Evolutionary conservation across 2,888 invertebrate genomes (phyloP).

Genomic region (Ophion ellenae): DNA sequence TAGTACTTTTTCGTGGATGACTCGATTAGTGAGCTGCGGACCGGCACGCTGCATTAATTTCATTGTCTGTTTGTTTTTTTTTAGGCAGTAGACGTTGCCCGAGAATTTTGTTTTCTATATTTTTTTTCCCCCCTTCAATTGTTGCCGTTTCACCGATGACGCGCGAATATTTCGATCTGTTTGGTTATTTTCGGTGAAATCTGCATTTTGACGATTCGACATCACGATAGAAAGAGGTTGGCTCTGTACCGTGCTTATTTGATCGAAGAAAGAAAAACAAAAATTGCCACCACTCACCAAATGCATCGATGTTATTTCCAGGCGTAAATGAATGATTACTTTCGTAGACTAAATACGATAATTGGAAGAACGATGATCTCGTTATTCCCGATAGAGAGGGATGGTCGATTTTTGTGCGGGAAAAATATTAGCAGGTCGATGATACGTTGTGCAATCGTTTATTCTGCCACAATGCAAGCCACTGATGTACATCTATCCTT

Average conservation of each 20-base stretch:
- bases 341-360: background rate
- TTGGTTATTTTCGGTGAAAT: conserved; percentile 74
- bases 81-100: conserved; percentile 47
- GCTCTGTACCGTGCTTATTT: conserved; percentile 75
- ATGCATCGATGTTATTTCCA: conserved; percentile 44
- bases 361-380: conserved; percentile 6
- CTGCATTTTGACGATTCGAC: conserved; percentile 75
- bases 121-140: conserved; percentile 3
- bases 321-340: conserved; percentile 12
- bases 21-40: conserved; percentile 61
- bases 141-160: conserved; percentile 52
- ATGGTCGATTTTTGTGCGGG: conserved; percentile 7
- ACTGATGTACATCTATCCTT: conserved; percentile 66
- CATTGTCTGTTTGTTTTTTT: conserved; percentile 50
- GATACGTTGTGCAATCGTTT: conserved; percentile 55
- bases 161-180: conserved; percentile 52
- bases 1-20: conserved; percentile 72
- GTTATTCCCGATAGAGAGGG: background rate
- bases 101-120: conserved; percentile 37
- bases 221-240: conserved; percentile 72
- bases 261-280: conserved; percentile 46
- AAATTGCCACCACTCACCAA: conserved; percentile 61
- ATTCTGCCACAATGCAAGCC: conserved; percentile 76
- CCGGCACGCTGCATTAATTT: conserved; percentile 58
- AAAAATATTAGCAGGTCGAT: conserved; percentile 25